phyloP scores from a whole-genome alignment of 2,113 vertebrate species.

The Dolichallabes microphthalmus region DNA sequence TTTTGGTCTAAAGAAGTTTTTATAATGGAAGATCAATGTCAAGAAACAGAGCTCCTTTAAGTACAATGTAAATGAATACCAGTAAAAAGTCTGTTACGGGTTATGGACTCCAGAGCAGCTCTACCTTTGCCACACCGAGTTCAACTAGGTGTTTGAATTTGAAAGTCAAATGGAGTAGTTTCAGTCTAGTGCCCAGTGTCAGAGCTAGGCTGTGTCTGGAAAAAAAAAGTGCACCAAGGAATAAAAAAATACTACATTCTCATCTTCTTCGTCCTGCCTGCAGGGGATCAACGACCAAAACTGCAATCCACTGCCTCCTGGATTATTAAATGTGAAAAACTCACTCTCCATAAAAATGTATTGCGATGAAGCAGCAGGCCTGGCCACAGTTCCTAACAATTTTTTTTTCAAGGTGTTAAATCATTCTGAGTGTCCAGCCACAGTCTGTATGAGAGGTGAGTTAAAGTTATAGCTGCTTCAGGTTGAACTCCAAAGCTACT shows the following conservation, averaged over 20 bases:
- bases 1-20: constrained; percentile 1
- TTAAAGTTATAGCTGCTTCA: not conserved
- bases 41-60: not conserved
- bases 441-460: not conserved
- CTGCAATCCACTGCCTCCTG: constrained; percentile 23
- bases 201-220: constrained; percentile 1
- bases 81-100: not conserved
- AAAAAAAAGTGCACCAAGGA: constrained; percentile 8
- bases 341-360: constrained; percentile 20
- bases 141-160: not conserved
- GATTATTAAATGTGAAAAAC: constrained; percentile 25
- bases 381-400: constrained; percentile 6
- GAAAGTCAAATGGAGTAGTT: constrained; percentile 27
- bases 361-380: not conserved
- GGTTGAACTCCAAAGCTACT: not conserved
- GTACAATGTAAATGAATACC: not conserved
- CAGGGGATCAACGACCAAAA: constrained; percentile 36
- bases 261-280: constrained; percentile 22
- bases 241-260: constrained; percentile 32
- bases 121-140: not conserved
- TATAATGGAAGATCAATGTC: not conserved
- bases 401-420: not conserved
- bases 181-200: not conserved
- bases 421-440: not conserved
- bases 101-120: not conserved